A percentile compares a stretch with the other conserved stretches of the same genome.
Conservation (phyloP, 92 coral and sea anemone genomes). For the Ricordea florida region DNA sequence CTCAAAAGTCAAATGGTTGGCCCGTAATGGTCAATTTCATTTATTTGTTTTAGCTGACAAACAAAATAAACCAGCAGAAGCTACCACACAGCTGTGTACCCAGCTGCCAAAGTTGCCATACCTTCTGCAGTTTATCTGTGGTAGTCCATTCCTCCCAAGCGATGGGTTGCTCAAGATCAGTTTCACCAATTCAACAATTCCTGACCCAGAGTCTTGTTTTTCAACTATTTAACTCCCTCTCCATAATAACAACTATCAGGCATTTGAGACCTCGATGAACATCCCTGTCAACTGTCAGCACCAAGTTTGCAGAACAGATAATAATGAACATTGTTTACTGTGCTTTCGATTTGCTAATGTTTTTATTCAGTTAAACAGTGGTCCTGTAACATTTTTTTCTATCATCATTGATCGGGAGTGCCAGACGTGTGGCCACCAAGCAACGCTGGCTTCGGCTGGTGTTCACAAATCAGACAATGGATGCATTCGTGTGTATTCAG, state of each 20-base stretch:
- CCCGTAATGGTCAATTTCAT: neutral
- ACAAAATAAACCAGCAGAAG: neutral
- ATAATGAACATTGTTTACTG: neutral
- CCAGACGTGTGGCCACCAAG: too few relatives aligned
- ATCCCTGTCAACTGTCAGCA: constrained; percentile 26
- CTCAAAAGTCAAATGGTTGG: too few relatives aligned
- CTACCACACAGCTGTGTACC: neutral
- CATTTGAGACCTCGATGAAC: constrained; percentile 19
- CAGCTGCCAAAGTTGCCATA: constrained; percentile 29
- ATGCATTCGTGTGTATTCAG: constrained; percentile 4
- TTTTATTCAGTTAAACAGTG: too few relatives aligned
- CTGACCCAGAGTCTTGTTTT: constrained; percentile 5
- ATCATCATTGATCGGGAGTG: too few relatives aligned
- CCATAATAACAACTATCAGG: neutral
- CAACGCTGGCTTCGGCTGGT: constrained; percentile 11
- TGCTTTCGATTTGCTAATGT: too few relatives aligned
- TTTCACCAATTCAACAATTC: neutral
- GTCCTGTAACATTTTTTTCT: too few relatives aligned
- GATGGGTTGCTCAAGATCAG: constrained; percentile 1
- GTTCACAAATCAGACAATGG: constrained; percentile 17
- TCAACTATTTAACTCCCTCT: neutral
- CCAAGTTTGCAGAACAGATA: neutral
- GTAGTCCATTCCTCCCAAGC: constrained; percentile 18
- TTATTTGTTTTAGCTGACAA: neutral
- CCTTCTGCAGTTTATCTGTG: constrained; percentile 41